These are phyloP conservation scores for Apodemia zela DNA, from an alignment of 2,888 invertebrate genomes.

Conservation along the genomic window DNA sequence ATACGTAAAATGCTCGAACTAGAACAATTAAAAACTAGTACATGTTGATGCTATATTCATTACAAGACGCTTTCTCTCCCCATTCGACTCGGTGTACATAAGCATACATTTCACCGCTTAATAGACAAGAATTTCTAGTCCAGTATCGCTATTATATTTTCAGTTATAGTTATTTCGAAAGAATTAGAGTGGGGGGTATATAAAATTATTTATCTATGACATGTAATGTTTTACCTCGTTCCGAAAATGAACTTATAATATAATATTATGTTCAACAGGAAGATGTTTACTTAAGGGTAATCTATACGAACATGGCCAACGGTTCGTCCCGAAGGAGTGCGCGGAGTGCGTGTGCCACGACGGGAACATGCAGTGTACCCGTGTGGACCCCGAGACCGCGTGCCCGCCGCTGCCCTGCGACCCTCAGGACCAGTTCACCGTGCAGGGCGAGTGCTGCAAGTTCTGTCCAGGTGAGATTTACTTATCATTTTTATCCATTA, in stretches of 20 bases:
- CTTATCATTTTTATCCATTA: too few species aligned
- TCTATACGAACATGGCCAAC: slow-evolving; percentile 90
- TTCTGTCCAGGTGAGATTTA: slow-evolving; percentile 87
- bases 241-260: background rate
- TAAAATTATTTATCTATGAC: too few species aligned
- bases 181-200: too few species aligned
- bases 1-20: too few species aligned
- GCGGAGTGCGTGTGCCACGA: slow-evolving; percentile 91
- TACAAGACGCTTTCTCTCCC: too few species aligned
- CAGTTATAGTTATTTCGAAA: too few species aligned
- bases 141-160: too few species aligned
- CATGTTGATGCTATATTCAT: too few species aligned
- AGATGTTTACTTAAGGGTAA: slow-evolving; percentile 85
- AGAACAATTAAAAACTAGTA: too few species aligned
- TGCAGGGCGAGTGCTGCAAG: slow-evolving; percentile 93
- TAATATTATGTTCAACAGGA: slow-evolving; percentile 62
- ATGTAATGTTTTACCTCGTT: background rate
- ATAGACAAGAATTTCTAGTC: too few species aligned
- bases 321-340: slow-evolving; percentile 86
- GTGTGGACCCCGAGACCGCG: slow-evolving; percentile 85
- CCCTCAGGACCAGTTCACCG: slow-evolving; percentile 87
- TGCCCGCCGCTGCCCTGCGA: slow-evolving; percentile 91
- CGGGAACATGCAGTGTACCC: slow-evolving; percentile 89
- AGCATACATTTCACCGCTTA: too few species aligned
- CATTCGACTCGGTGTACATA: too few species aligned